These are phyloP conservation scores for Cryptus viduatorius DNA, from an alignment of 2,888 invertebrate genomes.

Conservation along the genomic window DNA sequence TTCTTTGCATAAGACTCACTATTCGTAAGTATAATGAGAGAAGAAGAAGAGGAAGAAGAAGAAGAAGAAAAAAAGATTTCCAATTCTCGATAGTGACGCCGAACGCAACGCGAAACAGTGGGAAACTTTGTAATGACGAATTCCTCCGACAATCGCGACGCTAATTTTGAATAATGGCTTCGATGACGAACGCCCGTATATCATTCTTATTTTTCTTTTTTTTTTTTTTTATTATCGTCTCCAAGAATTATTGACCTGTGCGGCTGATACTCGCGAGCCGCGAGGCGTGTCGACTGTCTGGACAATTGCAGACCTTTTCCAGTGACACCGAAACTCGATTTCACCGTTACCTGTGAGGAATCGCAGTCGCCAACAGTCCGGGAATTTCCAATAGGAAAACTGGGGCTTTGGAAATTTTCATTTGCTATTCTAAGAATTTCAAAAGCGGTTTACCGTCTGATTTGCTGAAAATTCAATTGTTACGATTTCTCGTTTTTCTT, in stretches of 20 bases:
- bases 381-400: slow-evolving; percentile 11
- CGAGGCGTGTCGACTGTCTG: not conserved
- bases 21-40: not conserved
- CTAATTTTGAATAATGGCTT: not conserved
- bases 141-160: not conserved
- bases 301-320: not conserved
- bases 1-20: slow-evolving; percentile 9
- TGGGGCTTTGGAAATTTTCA: not conserved
- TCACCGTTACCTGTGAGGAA: slow-evolving; percentile 24
- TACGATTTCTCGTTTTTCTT: not conserved
- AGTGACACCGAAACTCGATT: slow-evolving; percentile 2
- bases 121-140: slow-evolving; percentile 3
- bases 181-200: not conserved
- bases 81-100: not conserved
- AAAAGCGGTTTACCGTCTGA: no score
- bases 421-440: no score
- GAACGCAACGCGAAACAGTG: not conserved
- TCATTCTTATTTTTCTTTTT: not conserved
- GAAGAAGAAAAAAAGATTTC: slow-evolving; percentile 3
- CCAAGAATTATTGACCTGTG: not conserved
- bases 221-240: slow-evolving; percentile 9
- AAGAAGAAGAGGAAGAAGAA: not conserved
- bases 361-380: not conserved
- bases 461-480: no score
- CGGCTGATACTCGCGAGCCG: not conserved